Conservation (phyloP, 2,888 invertebrate species). For the Drosophila neutralis region DNA sequence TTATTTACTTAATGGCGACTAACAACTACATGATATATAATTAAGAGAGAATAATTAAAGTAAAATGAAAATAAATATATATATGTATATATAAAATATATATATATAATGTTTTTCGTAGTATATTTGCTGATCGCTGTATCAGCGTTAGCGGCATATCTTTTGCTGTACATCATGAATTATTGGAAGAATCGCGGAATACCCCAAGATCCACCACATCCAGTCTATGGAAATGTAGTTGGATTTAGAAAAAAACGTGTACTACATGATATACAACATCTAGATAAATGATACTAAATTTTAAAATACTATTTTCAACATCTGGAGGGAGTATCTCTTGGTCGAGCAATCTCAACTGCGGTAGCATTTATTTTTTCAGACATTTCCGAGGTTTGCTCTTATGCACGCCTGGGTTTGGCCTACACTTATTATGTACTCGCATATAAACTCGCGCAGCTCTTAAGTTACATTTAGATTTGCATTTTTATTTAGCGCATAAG, state of each 20-base stretch:
- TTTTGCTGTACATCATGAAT: conserved; percentile 33
- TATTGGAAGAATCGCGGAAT: conserved; percentile 58
- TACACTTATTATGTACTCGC: conserved; percentile 23
- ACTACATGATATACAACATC: neutral
- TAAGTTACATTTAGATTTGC: conserved; percentile 77
- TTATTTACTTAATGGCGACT: neutral
- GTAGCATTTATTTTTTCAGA: neutral
- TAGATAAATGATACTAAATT: neutral
- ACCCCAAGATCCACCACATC: conserved; percentile 55
- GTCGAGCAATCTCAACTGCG: neutral
- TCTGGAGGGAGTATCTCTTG: neutral
- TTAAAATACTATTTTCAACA: neutral
- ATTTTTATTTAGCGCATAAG: conserved; percentile 80
- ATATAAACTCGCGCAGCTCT: conserved; percentile 34
- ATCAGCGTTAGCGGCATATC: conserved; percentile 47
- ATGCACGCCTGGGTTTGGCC: conserved; percentile 23
- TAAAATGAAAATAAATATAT: no score
- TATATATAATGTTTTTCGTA: conserved; percentile 34
- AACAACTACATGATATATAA: neutral
- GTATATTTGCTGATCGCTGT: conserved; percentile 51
- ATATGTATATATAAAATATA: neutral
- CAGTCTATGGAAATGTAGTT: conserved; percentile 50
- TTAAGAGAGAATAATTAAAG: neutral
- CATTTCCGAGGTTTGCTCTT: conserved; percentile 35
- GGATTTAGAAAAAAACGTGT: conserved; percentile 50